Evolutionary conservation across 2,888 invertebrate species (phyloP), one percentile per base, ranked within the genome.

Genomic region (Augochlorella aurata): DNA sequence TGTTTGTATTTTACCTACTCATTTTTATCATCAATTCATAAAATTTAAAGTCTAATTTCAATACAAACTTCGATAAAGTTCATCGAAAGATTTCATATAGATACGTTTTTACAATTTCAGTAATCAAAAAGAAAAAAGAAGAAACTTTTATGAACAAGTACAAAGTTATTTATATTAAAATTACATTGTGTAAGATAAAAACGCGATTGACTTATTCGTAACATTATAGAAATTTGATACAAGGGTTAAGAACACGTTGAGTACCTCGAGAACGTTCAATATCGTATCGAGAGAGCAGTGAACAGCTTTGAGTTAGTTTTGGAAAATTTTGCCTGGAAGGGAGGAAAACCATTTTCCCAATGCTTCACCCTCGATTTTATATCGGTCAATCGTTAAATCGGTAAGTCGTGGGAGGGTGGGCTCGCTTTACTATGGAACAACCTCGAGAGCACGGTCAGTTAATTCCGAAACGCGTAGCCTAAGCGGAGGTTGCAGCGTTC

Each of bases 361-460:
- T n/a, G 38, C 63, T 63, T 18, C 38, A n/a, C 10, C 65, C 44
- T 7, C 65, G 24, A 73, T 73, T 73, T 73, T 85, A 77, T 66
- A 77, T 85, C 74, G 83, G 83, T 79, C 78, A 74, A 71, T 79
- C 77, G 81, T 86, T 66, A 74, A 74, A 45, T 72, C 68, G 47
- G 65, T 63, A 78, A 77, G 61, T 44, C 74, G 66, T 81, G 74
- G 54, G 65, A 70, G 68, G 65, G 66, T 21, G 69, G 79, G 77
- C 79, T 83, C 77, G 75, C 76, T 78, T 85, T 89, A 84, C 85
- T 85, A 88, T 75, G 83, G 79, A 84, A 86, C 84, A 88, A 88
- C 85, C 80, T 79, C 80, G 79, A 79, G 77, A 80, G 79, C 81
- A 87, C 86, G 88, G 88, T 86, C 88, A 86, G 89, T 89, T 90